phyloP scores from a whole-genome alignment of 2,113 vertebrate species.

The Sula dactylatra region DNA sequence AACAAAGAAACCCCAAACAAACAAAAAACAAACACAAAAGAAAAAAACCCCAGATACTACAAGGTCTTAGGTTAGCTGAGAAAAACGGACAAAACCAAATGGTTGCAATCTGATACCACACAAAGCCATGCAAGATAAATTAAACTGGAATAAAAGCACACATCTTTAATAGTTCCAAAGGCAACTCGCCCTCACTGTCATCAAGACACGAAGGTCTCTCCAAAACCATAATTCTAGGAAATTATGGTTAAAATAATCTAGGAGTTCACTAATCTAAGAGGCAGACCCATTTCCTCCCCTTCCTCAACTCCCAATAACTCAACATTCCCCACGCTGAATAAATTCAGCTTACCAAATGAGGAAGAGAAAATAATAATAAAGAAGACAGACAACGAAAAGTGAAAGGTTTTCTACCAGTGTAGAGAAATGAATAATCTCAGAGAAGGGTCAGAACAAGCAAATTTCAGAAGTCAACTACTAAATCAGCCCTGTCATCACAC shows the following conservation, averaged over 20 bases:
- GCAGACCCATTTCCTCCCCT: fast-evolving
- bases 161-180: not conserved
- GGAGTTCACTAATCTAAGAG: not conserved
- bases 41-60: not conserved
- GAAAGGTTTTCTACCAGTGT: not conserved
- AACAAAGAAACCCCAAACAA: not conserved
- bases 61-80: not conserved
- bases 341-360: not conserved
- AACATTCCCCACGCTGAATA: not conserved
- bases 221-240: not conserved
- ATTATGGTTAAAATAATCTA: not conserved
- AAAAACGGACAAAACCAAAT: not conserved
- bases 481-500: not conserved
- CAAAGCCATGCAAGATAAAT: not conserved
- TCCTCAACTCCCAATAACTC: not conserved
- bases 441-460: not conserved
- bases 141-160: not conserved
- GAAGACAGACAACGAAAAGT: not conserved
- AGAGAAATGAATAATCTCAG: not conserved
- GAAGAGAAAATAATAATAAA: not conserved
- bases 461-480: not conserved
- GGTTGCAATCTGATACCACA: not conserved
- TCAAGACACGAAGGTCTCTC: not conserved
- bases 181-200: not conserved
- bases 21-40: not conserved